phyloP scores from a whole-genome alignment of 1,140 invertebrate genomes.

The Caenorhabditis latens region DNA sequence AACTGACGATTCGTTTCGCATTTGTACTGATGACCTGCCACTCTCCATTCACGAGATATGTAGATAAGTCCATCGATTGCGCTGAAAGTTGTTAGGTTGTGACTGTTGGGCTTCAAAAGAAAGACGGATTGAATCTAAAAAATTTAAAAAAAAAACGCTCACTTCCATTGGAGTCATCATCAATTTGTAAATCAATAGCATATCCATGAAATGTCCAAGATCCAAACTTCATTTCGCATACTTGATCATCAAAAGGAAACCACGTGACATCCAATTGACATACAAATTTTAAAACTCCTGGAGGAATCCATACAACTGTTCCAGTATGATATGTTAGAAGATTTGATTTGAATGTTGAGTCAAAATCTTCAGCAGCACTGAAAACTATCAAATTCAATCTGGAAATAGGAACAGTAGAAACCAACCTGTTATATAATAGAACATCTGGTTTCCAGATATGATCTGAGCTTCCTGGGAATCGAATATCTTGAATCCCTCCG shows the following conservation, averaged over 20 bases:
- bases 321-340: conserved; percentile 66
- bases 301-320: conserved; percentile 69
- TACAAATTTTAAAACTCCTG: conserved; percentile 69
- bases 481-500: conserved; percentile 92
- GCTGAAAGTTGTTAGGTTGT: conserved; percentile 82
- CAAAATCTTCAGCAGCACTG: conserved; percentile 87
- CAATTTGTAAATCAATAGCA: conserved; percentile 87
- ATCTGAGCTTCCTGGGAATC: conserved; percentile 94
- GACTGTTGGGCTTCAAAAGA: neutral
- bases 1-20: conserved; percentile 76
- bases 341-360: conserved; percentile 69
- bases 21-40: conserved; percentile 97
- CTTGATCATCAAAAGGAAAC: conserved; percentile 99
- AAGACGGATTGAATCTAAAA: neutral
- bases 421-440: conserved; percentile 97
- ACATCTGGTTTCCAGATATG: conserved; percentile 98
- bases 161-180: conserved; percentile 59
- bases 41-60: conserved; percentile 96
- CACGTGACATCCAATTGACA: conserved; percentile 78
- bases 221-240: conserved; percentile 88
- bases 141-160: neutral
- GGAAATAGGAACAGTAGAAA: neutral
- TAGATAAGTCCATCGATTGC: conserved; percentile 91
- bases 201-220: conserved; percentile 94
- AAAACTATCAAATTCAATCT: conserved; percentile 53